Base-by-base conservation (phyloP, 2,113 vertebrate genomes). In the Panurus biarmicus region DNA sequence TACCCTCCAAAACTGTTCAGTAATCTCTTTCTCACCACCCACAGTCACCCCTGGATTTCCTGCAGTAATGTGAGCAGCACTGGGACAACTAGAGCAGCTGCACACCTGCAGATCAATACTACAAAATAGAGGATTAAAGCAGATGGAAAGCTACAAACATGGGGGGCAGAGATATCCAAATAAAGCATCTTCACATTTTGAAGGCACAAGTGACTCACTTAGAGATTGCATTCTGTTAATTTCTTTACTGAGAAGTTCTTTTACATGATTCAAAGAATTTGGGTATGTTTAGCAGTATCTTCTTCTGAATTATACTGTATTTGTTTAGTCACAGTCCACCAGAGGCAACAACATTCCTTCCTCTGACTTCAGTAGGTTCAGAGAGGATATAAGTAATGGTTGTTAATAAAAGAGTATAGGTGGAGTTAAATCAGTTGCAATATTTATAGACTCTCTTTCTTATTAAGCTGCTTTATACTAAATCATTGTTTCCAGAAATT, bases 171-270 rank as follows among this genome's bases (percentile, higher is more conserved):
- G 33, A 11, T 50, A 73, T 71, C 69, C 40, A 92, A 84, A 89
- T 56, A 85, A 91, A 82, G 58, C 35, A 76, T 71, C 72, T 83
- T 95, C 78, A 93, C 24, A 83, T 90, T 93, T 85, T 83, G 38
- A 93, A 85, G 56, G 33, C 71, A 22, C 75, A 85, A 42, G 25
- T 82, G 71, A 73, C 67, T 91, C 40, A 85, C 65, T 82, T 36
- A 70, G 58, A 79, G 42, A 83, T 58, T 83, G 19, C 16, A 28
- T 83, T 91, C 81, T 83, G 51, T 66, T 31, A 40, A 78, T 14
- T 85, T 42, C 35, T 79, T 82, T 62, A 50, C n/a, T 70, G 58
- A 76, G 36, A 67, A 85, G 28, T 62, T 35, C 21, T 93, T 89
- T 80, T 51, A 66, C 8, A 29, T n/a, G 21, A 80, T 60, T 95